Percentiles rank a stretch among this genome's conserved stretches.
phyloP scores from a whole-genome alignment of 2,888 invertebrate genomes.

The Polyommatus icarus region DNA sequence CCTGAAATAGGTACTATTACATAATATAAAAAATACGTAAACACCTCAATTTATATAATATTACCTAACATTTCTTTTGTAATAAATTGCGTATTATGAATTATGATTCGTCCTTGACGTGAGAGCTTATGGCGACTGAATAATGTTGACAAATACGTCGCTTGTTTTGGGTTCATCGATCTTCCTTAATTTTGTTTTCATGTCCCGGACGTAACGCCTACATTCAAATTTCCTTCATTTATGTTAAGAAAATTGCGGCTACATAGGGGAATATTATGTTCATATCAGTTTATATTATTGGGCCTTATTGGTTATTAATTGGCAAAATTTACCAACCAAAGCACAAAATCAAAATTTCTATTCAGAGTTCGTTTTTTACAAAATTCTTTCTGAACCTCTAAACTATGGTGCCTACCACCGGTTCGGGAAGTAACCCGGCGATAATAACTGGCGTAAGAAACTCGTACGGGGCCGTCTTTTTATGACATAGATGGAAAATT shows the following conservation, averaged over 20 bases:
- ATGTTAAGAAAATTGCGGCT: not conserved
- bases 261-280: not conserved
- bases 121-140: slow-evolving; percentile 2
- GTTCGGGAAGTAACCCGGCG: too few species aligned
- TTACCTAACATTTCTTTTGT: not conserved
- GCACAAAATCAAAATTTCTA: too few species aligned
- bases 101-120: slow-evolving; percentile 5
- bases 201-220: not conserved
- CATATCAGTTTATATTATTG: not conserved
- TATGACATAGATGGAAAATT: too few species aligned
- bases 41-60: not conserved
- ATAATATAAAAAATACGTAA: too few species aligned
- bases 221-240: not conserved
- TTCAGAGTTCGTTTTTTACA: too few species aligned
- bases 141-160: slow-evolving; percentile 15
- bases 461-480: too few species aligned
- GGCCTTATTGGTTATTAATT: not conserved
- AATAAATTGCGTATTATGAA: not conserved
- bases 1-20: too few species aligned
- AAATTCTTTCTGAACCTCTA: too few species aligned
- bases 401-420: too few species aligned
- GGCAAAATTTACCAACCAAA: too few species aligned
- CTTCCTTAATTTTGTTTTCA: slow-evolving; percentile 31
- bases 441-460: too few species aligned
- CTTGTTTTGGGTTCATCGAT: slow-evolving; percentile 29